phyloP scores from a whole-genome alignment of 2,797 vertebrate species.

The Ibycter americanus region DNA sequence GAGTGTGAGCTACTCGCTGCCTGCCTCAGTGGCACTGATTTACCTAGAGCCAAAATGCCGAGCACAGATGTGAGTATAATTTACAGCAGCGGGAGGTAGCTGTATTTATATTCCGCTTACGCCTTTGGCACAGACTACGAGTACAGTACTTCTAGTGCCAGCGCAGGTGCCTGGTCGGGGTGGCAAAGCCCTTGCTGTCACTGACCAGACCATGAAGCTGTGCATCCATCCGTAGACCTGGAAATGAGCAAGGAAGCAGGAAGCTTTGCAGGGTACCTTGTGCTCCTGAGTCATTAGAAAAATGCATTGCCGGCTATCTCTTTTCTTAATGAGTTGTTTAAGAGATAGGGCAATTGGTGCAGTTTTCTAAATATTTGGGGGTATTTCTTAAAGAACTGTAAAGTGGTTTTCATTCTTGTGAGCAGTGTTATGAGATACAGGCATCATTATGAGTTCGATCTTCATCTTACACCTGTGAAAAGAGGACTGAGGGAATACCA shows the following conservation, averaged over 20 bases:
- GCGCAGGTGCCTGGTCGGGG: background rate
- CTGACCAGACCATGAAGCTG: background rate
- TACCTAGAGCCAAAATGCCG: background rate
- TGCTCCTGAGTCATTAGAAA: background rate
- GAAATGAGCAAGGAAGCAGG: background rate
- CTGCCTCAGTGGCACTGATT: background rate
- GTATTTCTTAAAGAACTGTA: background rate
- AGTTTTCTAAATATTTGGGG: background rate
- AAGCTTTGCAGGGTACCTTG: background rate
- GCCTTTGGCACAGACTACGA: background rate
- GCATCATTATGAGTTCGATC: background rate
- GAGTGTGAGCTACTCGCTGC: background rate
- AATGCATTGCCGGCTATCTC: background rate
- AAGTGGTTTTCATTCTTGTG: background rate
- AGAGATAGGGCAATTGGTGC: fast-evolving
- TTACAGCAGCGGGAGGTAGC: background rate
- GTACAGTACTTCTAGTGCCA: background rate
- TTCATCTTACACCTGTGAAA: background rate
- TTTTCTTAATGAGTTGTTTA: background rate
- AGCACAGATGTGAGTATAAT: background rate
- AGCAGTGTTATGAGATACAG: background rate
- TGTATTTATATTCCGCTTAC: background rate
- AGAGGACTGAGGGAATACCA: background rate
- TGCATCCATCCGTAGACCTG: fast-evolving
- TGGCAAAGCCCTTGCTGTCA: background rate